Base-by-base conservation (phyloP, 2,888 invertebrate species). In the Pristionchus fissidentatus region DNA sequence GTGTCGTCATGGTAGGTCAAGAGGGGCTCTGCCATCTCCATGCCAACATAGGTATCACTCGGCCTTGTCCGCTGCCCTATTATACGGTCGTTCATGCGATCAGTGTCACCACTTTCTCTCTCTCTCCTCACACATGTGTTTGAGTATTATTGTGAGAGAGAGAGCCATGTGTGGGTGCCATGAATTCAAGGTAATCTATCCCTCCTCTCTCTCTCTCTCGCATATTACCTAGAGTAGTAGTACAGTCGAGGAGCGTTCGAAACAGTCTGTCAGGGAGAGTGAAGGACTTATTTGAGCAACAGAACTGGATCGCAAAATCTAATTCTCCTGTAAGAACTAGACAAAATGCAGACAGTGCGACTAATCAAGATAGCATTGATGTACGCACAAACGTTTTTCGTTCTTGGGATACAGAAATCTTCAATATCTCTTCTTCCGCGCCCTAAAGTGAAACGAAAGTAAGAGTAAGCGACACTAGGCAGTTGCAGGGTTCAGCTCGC, bases 151-250 rank as follows among this genome's bases (percentile, higher is more conserved):
- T 70, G 70, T 70, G 13, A 35, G 35, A 10, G n/a, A n/a, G n/a
- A n/a, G n/a, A n/a, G n/a, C n/a, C n/a, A n/a, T n/a, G n/a, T n/a
- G n/a, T n/a, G n/a, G n/a, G n/a, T n/a, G n/a, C n/a, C n/a, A n/a
- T n/a, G n/a, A n/a, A 70, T 70, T 70, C 70, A 70, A 70, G 70
- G 70, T 70, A 70, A 70, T 70, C 70, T 70, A 70, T 70, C 70
- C 70, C 70, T 38, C 66, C 41, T n/a, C 38, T n/a, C 66, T 38
- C 10, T 26, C 26, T 70, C 41, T n/a, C 41, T 70, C n/a, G 41
- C 70, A 38, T 70, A 38, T 70, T 70, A 32, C 62, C 70, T 70
- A 35, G 41, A 38, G 38, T 60, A 60, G 60, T 60, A 55, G 55
- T 13, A 19, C 22, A 55, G 55, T 55, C 7, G 29, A 10, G 70